Conservation (phyloP, 64 coral and sea anemone genomes). For the Porites lutea region DNA sequence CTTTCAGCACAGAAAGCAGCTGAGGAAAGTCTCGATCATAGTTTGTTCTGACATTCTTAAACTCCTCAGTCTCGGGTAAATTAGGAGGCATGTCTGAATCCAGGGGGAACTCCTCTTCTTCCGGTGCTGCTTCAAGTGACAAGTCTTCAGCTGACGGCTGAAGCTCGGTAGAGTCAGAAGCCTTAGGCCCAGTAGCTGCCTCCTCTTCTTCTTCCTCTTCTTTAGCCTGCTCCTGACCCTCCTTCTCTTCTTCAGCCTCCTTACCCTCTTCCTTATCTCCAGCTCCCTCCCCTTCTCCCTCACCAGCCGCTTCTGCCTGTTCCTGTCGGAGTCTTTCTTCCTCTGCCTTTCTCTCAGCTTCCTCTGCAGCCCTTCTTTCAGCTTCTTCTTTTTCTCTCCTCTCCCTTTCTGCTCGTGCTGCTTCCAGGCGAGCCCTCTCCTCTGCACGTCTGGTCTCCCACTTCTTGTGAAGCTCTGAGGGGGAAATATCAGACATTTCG, state of each 20-base stretch:
- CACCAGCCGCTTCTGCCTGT: slow-evolving; percentile 51
- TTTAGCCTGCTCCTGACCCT: slow-evolving; percentile 29
- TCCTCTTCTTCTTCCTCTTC: slow-evolving; percentile 22
- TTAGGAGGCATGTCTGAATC: slow-evolving; percentile 75
- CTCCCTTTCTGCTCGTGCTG: slow-evolving; percentile 64
- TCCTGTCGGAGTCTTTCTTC: slow-evolving; percentile 56
- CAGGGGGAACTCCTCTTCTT: slow-evolving; percentile 61
- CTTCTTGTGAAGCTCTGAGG: slow-evolving; percentile 68
- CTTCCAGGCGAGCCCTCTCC: slow-evolving; percentile 71
- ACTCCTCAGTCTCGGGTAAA: slow-evolving; percentile 83
- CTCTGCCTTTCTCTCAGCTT: slow-evolving; percentile 72
- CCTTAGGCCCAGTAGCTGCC: slow-evolving; percentile 21
- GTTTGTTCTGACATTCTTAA: slow-evolving; percentile 63
- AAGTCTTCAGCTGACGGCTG: slow-evolving; percentile 66
- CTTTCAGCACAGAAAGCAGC: slow-evolving; percentile 88
- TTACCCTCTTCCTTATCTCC: slow-evolving; percentile 53
- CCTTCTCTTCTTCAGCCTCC: slow-evolving; percentile 47
- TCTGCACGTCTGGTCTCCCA: slow-evolving; percentile 74
- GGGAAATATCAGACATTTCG: neutral
- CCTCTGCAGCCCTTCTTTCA: slow-evolving; percentile 65
- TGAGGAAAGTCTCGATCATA: slow-evolving; percentile 81
- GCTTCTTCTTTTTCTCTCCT: slow-evolving; percentile 72
- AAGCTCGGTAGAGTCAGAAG: slow-evolving; percentile 37
- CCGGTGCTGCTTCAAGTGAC: neutral
- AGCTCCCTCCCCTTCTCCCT: slow-evolving; percentile 10